Evolutionary conservation across 1,140 invertebrate genomes (phyloP), one percentile per base, ranked within the genome.

Genomic region (Drosophila azteca): DNA sequence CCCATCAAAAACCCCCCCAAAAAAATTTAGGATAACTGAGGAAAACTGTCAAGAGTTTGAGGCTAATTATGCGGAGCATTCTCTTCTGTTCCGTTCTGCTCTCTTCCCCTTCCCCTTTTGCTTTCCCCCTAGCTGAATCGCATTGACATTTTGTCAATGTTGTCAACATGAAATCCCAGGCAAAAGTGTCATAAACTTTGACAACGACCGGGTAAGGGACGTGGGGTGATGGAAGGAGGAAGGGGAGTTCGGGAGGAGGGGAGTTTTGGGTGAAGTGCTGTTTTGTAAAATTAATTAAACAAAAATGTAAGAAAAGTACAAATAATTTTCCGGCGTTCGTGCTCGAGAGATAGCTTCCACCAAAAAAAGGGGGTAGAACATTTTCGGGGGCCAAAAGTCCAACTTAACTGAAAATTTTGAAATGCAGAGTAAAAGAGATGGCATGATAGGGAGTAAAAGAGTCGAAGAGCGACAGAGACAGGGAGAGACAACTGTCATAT

Each of bases 111-210:
- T 11, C 31, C 26, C 9, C 35, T 11, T 29, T 15, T 49, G 4
- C 24, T 26, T 26, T 26, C 17, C 48, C 48, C 20, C 44, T 53
- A 35, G 13, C 54, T 20, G 48, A 67, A 55, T 58, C 48, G 57
- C 64, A 87, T 72, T 82, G 82, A 88, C 82, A 88, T 82, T 88
- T 82, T 87, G 82, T 85, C 82, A 87, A 85, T 85, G 83, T 87
- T 87, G 82, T 85, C 82, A 88, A 75, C 82, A 82, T 82, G 77
- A 88, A 87, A 79, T 82, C 75, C 78, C 83, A 29, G 55, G 65
- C 78, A 69, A 66, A 80, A 88, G 83, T 87, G 82, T 87, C 82
- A 87, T 87, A 87, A 88, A 88, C 83, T 87, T 80, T 82, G 78
- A 78, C 69, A 85, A 76, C 78, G 73, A 61, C 55, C 49, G n/a